Conservation (phyloP, 1,140 invertebrate genomes). For the Telenomus remus region DNA sequence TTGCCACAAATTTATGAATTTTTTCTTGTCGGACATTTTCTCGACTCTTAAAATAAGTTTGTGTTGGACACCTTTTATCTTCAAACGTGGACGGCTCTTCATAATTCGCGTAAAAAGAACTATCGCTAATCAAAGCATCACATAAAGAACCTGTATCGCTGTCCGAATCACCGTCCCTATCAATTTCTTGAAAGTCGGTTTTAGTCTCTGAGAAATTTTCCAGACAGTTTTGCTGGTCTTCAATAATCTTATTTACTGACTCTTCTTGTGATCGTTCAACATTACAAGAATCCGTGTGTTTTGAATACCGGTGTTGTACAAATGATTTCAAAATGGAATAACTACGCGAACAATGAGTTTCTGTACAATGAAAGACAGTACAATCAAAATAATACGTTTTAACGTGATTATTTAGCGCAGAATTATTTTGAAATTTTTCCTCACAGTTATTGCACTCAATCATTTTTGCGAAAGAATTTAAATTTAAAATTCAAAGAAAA, state of each 20-base stretch:
- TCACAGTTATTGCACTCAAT: conserved; percentile 14
- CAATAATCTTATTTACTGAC: background rate
- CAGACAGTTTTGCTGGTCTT: background rate
- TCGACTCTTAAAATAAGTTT: background rate
- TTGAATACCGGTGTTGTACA: conserved; percentile 9
- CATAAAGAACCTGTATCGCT: conserved; percentile 3
- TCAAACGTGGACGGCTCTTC: background rate
- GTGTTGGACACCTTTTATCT: background rate
- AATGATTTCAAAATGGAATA: conserved; percentile 24
- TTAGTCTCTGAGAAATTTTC: background rate
- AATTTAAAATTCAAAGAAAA: background rate
- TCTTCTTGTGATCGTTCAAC: background rate
- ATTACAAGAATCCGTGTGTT: conserved; percentile 5
- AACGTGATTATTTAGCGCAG: conserved; percentile 3
- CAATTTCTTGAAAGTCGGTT: background rate
- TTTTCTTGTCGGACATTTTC: background rate
- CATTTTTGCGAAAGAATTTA: conserved; percentile 2
- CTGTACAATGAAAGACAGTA: conserved; percentile 13
- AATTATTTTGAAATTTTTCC: conserved; percentile 2
- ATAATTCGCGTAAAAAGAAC: background rate
- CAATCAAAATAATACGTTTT: conserved; percentile 4
- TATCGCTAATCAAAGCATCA: background rate
- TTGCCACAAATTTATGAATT: conserved; percentile 15
- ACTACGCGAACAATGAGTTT: conserved; percentile 7
- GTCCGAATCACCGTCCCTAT: background rate